Evolutionary conservation across 2,888 invertebrate genomes (phyloP), one percentile per base, ranked within the genome.

Genomic region (Polymixis lichenea): DNA sequence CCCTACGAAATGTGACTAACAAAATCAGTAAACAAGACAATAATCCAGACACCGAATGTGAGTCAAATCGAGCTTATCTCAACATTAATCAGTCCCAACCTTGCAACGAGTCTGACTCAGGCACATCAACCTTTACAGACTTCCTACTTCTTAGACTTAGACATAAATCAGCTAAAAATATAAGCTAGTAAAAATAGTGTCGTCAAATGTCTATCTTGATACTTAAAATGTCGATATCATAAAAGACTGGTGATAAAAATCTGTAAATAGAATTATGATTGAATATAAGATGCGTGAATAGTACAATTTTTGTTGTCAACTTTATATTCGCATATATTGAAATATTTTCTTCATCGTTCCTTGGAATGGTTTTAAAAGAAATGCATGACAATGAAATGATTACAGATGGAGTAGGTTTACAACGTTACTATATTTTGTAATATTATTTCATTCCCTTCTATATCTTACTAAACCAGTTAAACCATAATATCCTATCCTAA

Each of bases 71-170:
- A 11, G 53, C 58, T 77, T 85, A 83, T 83, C 83, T 61, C 19
- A 6, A 22, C 46, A 74, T 72, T 62, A 72, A 83, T 83, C 83
- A 68, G 85, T 72, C 77, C 69, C 65, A 85, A 55, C 82, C 85
- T 85, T 81, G 83, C 64, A 68, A 22, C 38, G 68, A 81, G 58
- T 61, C 61, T 82, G 85, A 83, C 70, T 85, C 77, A 82, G 49
- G 22, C 60, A 22, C 64, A 62, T 64, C 68, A 81, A 83, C 82
- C 73, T 85, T 71, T 56, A 32, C 13, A 22, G 22, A 77, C 85
- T 83, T 85, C 85, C 82, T 85, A 77, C 64, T 53, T 65, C 77
- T 22, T 46, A 84, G 46, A 51, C 58, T 69, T 56, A 72, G 43
- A 72, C 46, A 53, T 49, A 69, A 61, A 55, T 62, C 69, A 58